phyloP scores from a whole-genome alignment of 2,888 invertebrate genomes.

The Chirona hameri region DNA sequence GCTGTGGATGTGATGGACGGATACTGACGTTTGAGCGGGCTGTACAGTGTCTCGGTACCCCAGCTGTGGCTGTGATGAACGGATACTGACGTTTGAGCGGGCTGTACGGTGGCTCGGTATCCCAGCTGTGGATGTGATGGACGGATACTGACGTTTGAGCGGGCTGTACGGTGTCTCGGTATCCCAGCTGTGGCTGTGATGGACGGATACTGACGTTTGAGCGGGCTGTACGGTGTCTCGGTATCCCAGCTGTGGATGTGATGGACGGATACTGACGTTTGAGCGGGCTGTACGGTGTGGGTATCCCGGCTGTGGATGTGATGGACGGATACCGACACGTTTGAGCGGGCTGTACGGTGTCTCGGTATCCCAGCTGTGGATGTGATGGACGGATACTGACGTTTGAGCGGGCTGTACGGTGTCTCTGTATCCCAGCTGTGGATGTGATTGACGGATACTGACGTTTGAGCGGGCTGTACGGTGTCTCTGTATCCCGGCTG shows the following conservation, averaged over 20 bases:
- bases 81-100: constrained; percentile 44
- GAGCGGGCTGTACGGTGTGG: constrained; percentile 36
- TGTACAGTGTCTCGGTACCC: constrained; percentile 36
- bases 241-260: constrained; percentile 41
- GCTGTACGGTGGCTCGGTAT: constrained; percentile 36
- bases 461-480: constrained; percentile 39
- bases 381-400: constrained; percentile 47
- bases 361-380: constrained; percentile 41
- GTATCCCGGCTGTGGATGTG: constrained; percentile 41
- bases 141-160: constrained; percentile 46
- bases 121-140: constrained; percentile 42
- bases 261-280: constrained; percentile 47
- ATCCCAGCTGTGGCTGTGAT: constrained; percentile 42
- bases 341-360: constrained; percentile 35
- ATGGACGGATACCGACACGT: constrained; percentile 44
- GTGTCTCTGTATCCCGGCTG: constrained; percentile 35
- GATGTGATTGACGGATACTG: constrained; percentile 47
- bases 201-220: constrained; percentile 46
- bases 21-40: constrained; percentile 43
- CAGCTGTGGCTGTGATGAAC: constrained; percentile 44
- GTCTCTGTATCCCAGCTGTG: constrained; percentile 40
- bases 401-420: constrained; percentile 35
- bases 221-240: constrained; percentile 36
- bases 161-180: constrained; percentile 37
- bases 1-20: constrained; percentile 45